A percentile compares a stretch with the other conserved stretches of the same genome.
phyloP scores from a whole-genome alignment of 2,888 invertebrate species.

The Rhagonycha fulva region DNA sequence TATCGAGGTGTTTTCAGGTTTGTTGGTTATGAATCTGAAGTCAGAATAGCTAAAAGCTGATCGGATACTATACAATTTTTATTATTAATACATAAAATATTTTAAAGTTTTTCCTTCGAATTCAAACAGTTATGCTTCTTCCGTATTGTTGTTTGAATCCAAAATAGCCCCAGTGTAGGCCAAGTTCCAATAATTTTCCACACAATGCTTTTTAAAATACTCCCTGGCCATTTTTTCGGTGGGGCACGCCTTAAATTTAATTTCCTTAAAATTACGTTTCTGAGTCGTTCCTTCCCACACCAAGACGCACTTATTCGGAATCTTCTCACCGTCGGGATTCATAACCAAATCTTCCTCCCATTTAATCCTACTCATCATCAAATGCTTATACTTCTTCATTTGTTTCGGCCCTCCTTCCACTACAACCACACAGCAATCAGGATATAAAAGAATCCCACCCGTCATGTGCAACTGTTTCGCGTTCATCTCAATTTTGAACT shows the following conservation, averaged over 20 bases:
- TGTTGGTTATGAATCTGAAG: too few relatives aligned
- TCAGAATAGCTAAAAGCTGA: too few relatives aligned
- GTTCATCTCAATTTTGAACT: constrained; percentile 97
- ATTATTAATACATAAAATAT: too few relatives aligned
- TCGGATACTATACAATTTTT: too few relatives aligned
- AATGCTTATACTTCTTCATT: constrained; percentile 89
- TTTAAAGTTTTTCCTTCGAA: too few relatives aligned
- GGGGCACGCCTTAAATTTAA: constrained; percentile 94
- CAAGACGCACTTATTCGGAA: constrained; percentile 82
- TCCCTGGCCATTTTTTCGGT: constrained; percentile 95
- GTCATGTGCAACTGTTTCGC: constrained; percentile 96
- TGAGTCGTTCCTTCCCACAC: constrained; percentile 97
- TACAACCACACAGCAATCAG: constrained; percentile 95
- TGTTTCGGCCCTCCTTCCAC: constrained; percentile 98
- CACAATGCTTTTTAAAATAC: constrained; percentile 90
- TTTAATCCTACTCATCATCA: constrained; percentile 94
- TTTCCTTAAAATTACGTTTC: constrained; percentile 87
- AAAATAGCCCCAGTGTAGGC: constrained; percentile 93
- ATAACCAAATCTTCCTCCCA: constrained; percentile 93
- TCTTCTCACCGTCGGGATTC: constrained; percentile 77
- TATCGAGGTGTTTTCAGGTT: too few relatives aligned
- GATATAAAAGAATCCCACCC: constrained; percentile 89
- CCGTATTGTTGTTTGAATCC: constrained; percentile 56
- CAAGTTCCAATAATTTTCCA: constrained; percentile 98
- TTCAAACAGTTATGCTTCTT: not conserved